Conservation (phyloP, 1,140 invertebrate species). For the Leptinotarsa texana region DNA sequence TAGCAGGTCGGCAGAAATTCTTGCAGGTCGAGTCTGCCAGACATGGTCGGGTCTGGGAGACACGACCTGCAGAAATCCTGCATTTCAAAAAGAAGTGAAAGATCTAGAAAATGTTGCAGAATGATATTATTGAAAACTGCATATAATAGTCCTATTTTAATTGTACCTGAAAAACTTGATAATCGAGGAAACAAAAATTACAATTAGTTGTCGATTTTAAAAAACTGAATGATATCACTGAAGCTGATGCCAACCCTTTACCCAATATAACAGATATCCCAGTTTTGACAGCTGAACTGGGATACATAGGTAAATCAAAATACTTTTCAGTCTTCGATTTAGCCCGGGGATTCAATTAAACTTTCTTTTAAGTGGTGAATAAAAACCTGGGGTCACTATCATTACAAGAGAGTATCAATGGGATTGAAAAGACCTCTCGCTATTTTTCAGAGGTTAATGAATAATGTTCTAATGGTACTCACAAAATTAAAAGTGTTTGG, state of each 20-base stretch:
- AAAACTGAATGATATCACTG: background rate
- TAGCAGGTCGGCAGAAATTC: too few species aligned
- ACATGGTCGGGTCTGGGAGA: too few species aligned
- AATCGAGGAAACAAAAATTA: background rate
- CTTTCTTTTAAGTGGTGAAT: background rate
- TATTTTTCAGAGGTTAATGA: background rate
- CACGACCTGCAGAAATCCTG: background rate
- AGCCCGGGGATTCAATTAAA: background rate
- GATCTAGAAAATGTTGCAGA: background rate
- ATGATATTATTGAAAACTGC: background rate
- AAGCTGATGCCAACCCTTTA: background rate
- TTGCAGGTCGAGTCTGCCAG: too few species aligned
- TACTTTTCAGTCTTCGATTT: background rate
- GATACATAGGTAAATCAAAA: background rate
- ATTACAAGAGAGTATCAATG: background rate
- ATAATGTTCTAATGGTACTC: background rate
- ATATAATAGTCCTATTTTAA: background rate
- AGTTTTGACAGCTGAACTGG: background rate
- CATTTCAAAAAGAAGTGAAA: background rate
- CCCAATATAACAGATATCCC: background rate
- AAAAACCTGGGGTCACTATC: background rate
- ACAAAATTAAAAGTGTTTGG: background rate
- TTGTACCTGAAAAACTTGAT: background rate
- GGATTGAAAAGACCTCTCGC: background rate
- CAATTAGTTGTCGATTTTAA: background rate